phyloP scores from a whole-genome alignment of 2,113 vertebrate genomes.

The Nesogale talazaci region DNA sequence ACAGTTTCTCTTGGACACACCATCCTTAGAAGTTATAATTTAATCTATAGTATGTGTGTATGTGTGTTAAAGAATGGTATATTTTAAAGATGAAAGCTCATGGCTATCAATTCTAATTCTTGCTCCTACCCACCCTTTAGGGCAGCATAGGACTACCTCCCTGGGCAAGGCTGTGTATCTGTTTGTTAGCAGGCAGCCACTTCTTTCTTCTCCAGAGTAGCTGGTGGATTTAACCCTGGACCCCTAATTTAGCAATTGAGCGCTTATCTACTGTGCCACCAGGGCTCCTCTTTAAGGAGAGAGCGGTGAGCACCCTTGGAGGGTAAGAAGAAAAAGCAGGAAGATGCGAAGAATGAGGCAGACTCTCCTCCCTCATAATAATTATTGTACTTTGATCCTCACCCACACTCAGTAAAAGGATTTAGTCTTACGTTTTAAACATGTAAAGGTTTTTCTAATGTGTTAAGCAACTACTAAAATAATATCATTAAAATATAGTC shows the following conservation, averaged over 20 bases:
- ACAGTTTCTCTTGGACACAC: too few species aligned
- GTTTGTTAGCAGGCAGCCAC: not conserved
- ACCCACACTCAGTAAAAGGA: not conserved
- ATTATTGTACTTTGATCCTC: not conserved
- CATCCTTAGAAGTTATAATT: not conserved
- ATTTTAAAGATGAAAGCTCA: not conserved
- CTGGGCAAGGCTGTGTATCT: not conserved
- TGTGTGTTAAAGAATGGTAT: not conserved
- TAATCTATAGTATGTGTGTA: not conserved
- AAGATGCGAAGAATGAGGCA: not conserved
- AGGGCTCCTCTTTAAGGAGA: not conserved
- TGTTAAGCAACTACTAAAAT: slow-evolving; percentile 39
- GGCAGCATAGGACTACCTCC: not conserved
- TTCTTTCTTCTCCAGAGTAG: not conserved
- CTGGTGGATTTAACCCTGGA: not conserved
- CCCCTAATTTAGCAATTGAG: not conserved
- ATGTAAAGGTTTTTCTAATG: slow-evolving; percentile 11
- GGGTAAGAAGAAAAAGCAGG: not conserved
- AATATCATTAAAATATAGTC: not conserved
- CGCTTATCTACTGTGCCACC: not conserved
- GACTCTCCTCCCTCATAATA: not conserved
- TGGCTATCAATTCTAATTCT: not conserved
- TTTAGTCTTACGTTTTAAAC: slow-evolving; percentile 19
- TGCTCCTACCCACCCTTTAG: not conserved
- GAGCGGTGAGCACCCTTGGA: not conserved